Evolutionary conservation across 2,888 invertebrate species (phyloP), one percentile per base, ranked within the genome.

Genomic region (Caenorhabditis sp.): DNA sequence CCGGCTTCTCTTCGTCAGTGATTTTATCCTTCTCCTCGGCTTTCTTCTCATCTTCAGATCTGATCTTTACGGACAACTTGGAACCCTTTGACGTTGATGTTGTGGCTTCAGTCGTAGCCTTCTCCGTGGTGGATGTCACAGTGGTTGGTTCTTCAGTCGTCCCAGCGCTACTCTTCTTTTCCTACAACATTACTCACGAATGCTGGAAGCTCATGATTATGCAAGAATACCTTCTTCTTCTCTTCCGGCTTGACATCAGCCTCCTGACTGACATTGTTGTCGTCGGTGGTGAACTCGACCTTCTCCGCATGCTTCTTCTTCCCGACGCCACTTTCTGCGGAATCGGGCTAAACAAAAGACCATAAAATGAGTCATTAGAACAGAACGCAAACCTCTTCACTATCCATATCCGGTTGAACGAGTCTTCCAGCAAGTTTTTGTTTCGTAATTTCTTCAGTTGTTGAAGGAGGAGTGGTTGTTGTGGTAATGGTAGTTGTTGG

Each of bases 341-440:
- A 59, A 45, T 70, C 70, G 35, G 70, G 70, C 70, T 70, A 43
- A 59, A 70, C 53, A 37, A 8, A n/a, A 52, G 66, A 55, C 61
- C 48, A 45, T 71, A 71, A 71, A 71, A 56, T 41, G 27, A 43
- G 48, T 66, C 46, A 53, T 58, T 59, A 53, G 17, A 48, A 55
- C 13, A 24, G 52, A n/a, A 48, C 15, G n/a, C 62, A 43, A 30
- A 68, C 72, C 52, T 78, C 72, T 24, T 46, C 78, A 35, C 68
- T 68, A 58, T 71, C 78, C 63, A 63, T 71, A 50, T 73, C 78
- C 45, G 77, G 71, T 41, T 68, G 72, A 27, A 73, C 70, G 4
- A 78, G 55, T 63, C 73, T 50, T 46, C 78, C 78, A 26, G 78
- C 65, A 7, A 70, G 15, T 43, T 66, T 41, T 13, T 59, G 52